Percentiles rank a stretch among this genome's conserved stretches.
Evolutionary conservation across 2,888 invertebrate genomes (phyloP).

Genomic region (Amphimallon solstitiale): DNA sequence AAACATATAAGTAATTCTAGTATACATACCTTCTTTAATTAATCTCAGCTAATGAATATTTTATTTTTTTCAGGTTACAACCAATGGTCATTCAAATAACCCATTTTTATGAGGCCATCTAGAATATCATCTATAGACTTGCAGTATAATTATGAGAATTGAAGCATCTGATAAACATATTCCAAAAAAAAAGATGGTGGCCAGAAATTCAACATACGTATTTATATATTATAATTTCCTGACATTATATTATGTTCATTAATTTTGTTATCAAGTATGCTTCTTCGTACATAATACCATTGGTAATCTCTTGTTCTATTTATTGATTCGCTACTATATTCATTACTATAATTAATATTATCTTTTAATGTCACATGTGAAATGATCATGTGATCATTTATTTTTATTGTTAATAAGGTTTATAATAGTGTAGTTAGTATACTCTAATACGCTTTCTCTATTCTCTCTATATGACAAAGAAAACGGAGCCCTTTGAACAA

Average conservation of each 20-base stretch:
- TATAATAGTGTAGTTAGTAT: slow-evolving; percentile 35
- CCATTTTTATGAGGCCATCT: slow-evolving; percentile 67
- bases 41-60: slow-evolving; percentile 4
- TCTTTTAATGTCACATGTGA: slow-evolving; percentile 22
- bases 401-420: slow-evolving; percentile 34
- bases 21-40: no score
- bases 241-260: slow-evolving; percentile 33
- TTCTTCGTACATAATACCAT: slow-evolving; percentile 39
- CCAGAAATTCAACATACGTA: slow-evolving; percentile 21
- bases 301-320: slow-evolving; percentile 42
- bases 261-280: slow-evolving; percentile 29
- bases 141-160: slow-evolving; percentile 1
- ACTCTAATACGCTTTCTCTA: slow-evolving; percentile 39
- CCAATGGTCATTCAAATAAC: slow-evolving; percentile 66
- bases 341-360: slow-evolving; percentile 33
- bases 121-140: slow-evolving; percentile 15
- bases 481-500: slow-evolving; percentile 35
- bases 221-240: slow-evolving; percentile 34
- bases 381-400: slow-evolving; percentile 22
- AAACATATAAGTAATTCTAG: no score
- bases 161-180: slow-evolving; percentile 3
- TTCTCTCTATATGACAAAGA: slow-evolving; percentile 33
- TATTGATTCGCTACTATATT: slow-evolving; percentile 39
- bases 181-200: slow-evolving; percentile 16
- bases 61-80: slow-evolving; percentile 58